Evolutionary conservation across 2,797 vertebrate species (phyloP), one percentile per base, ranked within the genome.

Genomic region (Halcyon badia): DNA sequence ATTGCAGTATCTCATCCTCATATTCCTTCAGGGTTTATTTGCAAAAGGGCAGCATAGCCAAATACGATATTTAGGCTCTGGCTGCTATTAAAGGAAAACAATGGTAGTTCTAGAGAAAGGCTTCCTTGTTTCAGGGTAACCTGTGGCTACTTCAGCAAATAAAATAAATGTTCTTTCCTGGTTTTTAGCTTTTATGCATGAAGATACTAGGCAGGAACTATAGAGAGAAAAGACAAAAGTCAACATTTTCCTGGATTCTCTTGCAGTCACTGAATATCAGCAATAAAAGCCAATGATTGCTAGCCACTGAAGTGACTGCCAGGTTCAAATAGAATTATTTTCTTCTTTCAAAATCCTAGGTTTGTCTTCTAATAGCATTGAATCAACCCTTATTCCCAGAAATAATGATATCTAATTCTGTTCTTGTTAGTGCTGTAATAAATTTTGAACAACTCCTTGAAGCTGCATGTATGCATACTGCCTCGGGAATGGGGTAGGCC

Each of bases 11-110:
- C 91, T 94, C 56, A 11, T 96, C 91, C 83, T 90, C 77, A 17
- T 33, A 44, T 79, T 92, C 96, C 95, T 97, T 80, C 91, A 95
- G 96, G 96, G 93, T 94, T 97, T 95, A 90, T 96, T 97, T 98
- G 93, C 89, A 95, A 97, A 97, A 98, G 97, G 96, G 90, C 96
- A 97, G 10, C 48, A 4, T 71, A 97, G 90, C 94, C 94, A 97
- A 96, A 96, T 88, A 87, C 97, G 94, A 41, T 96, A 96, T 97
- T 97, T 97, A 90, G 91, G 83, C 68, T 90, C 84, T 82, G 71
- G 39, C 89, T 96, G 56, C 95, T 78, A 84, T 89, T 83, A 84
- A 93, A 91, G 78, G 62, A 90, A 97, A 97, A 94, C 78, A 95
- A 91, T 95, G 68, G 28, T 21, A 37, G 72, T 65, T 62, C 33